phyloP scores from a whole-genome alignment of 1,140 invertebrate species.

The Panonychus citri region DNA sequence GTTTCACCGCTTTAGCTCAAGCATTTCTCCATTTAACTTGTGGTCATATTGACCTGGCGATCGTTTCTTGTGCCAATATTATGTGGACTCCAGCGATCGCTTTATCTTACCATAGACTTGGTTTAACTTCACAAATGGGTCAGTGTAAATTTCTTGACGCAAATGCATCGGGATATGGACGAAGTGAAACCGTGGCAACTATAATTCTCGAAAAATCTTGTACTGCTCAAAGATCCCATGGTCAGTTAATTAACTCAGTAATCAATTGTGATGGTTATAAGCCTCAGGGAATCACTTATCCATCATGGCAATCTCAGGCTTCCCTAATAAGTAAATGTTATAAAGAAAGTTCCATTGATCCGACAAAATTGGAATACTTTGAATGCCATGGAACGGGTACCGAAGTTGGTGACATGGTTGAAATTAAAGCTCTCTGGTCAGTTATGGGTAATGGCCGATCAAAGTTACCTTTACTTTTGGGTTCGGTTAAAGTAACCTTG shows the following conservation, averaged over 20 bases:
- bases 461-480: slow-evolving; percentile 46
- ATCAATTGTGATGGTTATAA: slow-evolving; percentile 75
- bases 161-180: slow-evolving; percentile 42
- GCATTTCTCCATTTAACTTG: slow-evolving; percentile 1
- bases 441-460: slow-evolving; percentile 37
- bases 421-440: slow-evolving; percentile 73
- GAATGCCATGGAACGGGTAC: slow-evolving; percentile 25
- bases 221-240: slow-evolving; percentile 26
- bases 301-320: slow-evolving; percentile 15
- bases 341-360: slow-evolving; percentile 18
- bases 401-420: slow-evolving; percentile 77
- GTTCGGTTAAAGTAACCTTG: slow-evolving; percentile 75
- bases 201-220: slow-evolving; percentile 27
- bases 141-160: slow-evolving; percentile 33
- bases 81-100: slow-evolving; percentile 26
- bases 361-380: slow-evolving; percentile 19
- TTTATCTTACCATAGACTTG: slow-evolving; percentile 24
- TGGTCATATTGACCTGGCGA: slow-evolving; percentile 17
- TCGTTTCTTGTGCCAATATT: slow-evolving; percentile 28
- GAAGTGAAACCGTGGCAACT: slow-evolving; percentile 31
- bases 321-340: slow-evolving; percentile 19
- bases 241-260: slow-evolving; percentile 40
- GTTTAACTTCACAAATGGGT: slow-evolving; percentile 29
- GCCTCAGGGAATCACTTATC: slow-evolving; percentile 42
- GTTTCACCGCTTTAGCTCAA: background rate